These are phyloP conservation scores for Crotalus viridis DNA, from an alignment of 2,113 vertebrate genomes.

Conservation along the genomic window DNA sequence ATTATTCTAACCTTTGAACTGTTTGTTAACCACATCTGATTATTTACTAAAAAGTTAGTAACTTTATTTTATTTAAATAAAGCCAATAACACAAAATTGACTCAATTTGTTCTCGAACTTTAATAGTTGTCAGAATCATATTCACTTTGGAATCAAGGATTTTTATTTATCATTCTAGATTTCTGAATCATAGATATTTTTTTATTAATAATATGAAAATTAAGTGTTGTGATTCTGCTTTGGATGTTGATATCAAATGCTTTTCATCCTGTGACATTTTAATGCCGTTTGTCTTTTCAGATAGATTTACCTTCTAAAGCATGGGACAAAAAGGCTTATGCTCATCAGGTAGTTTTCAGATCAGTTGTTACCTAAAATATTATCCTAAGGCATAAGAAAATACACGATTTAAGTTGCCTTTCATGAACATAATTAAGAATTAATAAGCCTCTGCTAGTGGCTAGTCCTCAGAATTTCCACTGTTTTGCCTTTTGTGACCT, in stretches of 20 bases:
- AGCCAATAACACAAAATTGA: neutral
- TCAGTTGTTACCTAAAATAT: constrained; percentile 83
- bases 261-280: constrained; percentile 71
- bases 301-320: constrained; percentile 75
- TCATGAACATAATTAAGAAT: constrained; percentile 88
- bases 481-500: constrained; percentile 87
- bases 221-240: constrained; percentile 63
- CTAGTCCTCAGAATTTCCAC: constrained; percentile 82
- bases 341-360: constrained; percentile 77
- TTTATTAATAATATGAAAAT: constrained; percentile 56
- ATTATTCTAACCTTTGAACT: neutral
- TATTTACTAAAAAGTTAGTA: neutral
- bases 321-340: constrained; percentile 72
- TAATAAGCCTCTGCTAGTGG: constrained; percentile 82
- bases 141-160: neutral
- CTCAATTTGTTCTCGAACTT: neutral
- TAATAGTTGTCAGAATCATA: fast-evolving
- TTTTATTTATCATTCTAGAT: constrained; percentile 44
- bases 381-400: constrained; percentile 82
- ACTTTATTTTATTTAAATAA: neutral
- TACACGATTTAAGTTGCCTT: constrained; percentile 83
- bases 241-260: constrained; percentile 68
- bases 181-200: constrained; percentile 30
- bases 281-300: constrained; percentile 76
- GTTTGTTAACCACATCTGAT: neutral